Evolutionary conservation across 2,888 invertebrate genomes (phyloP).

Genomic region (Drosophila neotestacea): DNA sequence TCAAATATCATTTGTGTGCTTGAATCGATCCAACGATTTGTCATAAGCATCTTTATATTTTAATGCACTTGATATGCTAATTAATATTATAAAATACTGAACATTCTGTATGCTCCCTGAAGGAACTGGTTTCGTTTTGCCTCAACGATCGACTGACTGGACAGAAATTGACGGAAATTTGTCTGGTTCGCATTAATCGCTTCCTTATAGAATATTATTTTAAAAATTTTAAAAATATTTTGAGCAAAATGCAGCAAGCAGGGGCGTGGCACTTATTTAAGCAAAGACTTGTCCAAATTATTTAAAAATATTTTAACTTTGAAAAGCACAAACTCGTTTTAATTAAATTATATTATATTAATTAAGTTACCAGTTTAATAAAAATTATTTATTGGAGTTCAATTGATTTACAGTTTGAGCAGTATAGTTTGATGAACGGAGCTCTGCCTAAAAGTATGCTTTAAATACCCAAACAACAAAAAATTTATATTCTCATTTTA

Average conservation of each 20-base stretch:
- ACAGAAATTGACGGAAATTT: slow-evolving; percentile 24
- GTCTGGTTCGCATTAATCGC: slow-evolving; percentile 35
- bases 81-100: slow-evolving; percentile 17
- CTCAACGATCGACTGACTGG: slow-evolving; percentile 39
- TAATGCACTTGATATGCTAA: slow-evolving; percentile 41
- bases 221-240: slow-evolving; percentile 21
- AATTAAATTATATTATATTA: not conserved
- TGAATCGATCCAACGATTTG: slow-evolving; percentile 28
- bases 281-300: not conserved
- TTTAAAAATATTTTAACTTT: not conserved
- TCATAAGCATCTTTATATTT: slow-evolving; percentile 26
- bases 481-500: too few relatives aligned
- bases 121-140: slow-evolving; percentile 61
- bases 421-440: not conserved
- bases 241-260: not conserved
- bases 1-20: slow-evolving; percentile 30
- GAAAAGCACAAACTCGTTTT: not conserved
- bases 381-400: not conserved
- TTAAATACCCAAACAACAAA: not conserved
- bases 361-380: not conserved
- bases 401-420: slow-evolving; percentile 3
- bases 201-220: slow-evolving; percentile 58
- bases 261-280: slow-evolving; percentile 24
- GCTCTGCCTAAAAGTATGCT: slow-evolving; percentile 39
- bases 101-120: slow-evolving; percentile 6